Evolutionary conservation across 2,113 vertebrate species (phyloP).

Genomic region (Archocentrus centrarchus): DNA sequence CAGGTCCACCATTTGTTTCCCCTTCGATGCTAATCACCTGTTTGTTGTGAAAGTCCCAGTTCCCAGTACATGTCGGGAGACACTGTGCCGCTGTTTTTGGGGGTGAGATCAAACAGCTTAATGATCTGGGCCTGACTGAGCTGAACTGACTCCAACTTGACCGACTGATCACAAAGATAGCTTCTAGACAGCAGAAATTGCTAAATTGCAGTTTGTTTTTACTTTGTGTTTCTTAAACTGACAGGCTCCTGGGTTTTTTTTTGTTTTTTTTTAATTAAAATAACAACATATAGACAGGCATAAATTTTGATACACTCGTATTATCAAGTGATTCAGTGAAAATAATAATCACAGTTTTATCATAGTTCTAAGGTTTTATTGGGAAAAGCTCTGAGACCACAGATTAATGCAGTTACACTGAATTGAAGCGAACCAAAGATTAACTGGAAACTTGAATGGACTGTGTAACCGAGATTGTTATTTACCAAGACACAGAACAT

Average conservation of each 20-base stretch:
- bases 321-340: not conserved
- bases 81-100: conserved; percentile 56
- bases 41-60: conserved; percentile 77
- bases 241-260: fast-evolving
- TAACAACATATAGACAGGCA: not conserved
- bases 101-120: conserved; percentile 62
- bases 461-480: not conserved
- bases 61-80: conserved; percentile 68
- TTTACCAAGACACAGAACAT: not conserved
- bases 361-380: not conserved
- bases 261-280: fast-evolving
- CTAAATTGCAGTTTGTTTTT: not conserved
- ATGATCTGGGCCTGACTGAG: conserved; percentile 40
- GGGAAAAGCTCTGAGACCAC: not conserved
- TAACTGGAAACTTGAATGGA: not conserved
- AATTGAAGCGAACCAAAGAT: not conserved
- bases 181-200: conserved; percentile 23
- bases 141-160: conserved; percentile 39
- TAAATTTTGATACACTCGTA: not conserved
- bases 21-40: conserved; percentile 80
- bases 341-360: not conserved
- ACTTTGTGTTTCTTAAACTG: not conserved
- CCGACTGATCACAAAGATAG: conserved; percentile 59
- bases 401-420: not conserved
- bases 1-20: conserved; percentile 77